Evolutionary conservation across 2,888 invertebrate genomes (phyloP), one percentile per base, ranked within the genome.

Genomic region (Cantharis lateralis): DNA sequence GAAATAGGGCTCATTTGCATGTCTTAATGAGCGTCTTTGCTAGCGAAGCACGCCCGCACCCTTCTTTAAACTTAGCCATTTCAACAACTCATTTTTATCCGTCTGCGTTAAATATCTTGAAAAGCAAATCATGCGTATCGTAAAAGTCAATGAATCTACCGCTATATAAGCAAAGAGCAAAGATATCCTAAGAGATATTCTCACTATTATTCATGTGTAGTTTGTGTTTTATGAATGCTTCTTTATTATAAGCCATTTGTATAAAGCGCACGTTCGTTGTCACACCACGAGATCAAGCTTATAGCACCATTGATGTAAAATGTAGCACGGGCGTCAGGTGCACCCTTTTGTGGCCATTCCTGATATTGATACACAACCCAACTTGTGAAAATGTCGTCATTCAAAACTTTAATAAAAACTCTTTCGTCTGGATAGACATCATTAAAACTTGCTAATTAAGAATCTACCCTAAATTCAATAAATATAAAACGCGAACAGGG

Each of bases 1-100:
- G 87, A 87, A 87, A 87, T 87, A 85, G 85, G 85, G 83, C 85
- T 87, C 86, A 87, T 87, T 87, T 87, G 87, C 87, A 87, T 87
- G 84, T 86, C 87, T 87, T 87, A 87, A 87, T 87, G 86, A 87
- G 86, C 85, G 86, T 85, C 87, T 87, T 87, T 86, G 86, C 85
- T 84, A 83, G 84, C 85, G 81, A 84, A 82, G 85, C 86, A 85
- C 85, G 84, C 83, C 83, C 80, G 83, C 83, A 84, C 83, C 84
- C 82, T 82, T 81, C 82, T 82, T 78, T 80, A 81, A 81, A 81
- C 83, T 81, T 80, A 80, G 81, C 81, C 83, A 82, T 84, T 85
- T 84, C 85, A 84, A 84, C 85, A 84, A 84, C 84, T 85, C 83
- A 84, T 84, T 85, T 85, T 85, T 84, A 84, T 84, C 84, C 83